phyloP scores from a whole-genome alignment of 1,140 invertebrate species.

The Sarcophaga bullata region DNA sequence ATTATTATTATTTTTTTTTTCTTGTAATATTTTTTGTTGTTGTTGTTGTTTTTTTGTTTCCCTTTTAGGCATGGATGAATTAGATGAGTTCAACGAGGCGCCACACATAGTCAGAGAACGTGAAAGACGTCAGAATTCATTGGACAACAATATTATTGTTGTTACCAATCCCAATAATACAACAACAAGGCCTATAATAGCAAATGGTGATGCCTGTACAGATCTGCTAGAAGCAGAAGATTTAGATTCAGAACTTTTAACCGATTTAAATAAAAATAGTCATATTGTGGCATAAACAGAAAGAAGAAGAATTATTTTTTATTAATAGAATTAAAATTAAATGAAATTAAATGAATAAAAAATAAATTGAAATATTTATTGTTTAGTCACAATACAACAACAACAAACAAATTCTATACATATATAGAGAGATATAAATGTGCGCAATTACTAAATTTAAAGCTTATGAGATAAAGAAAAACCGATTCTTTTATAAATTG shows the following conservation, averaged over 20 bases:
- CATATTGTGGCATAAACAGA: slow-evolving; percentile 61
- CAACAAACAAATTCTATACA: background rate
- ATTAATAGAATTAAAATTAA: background rate
- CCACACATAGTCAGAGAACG: slow-evolving; percentile 72
- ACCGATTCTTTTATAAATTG: background rate
- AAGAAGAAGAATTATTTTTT: background rate
- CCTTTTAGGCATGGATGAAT: slow-evolving; percentile 80
- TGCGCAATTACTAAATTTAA: slow-evolving; percentile 36
- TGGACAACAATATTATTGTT: slow-evolving; percentile 53
- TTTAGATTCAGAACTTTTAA: slow-evolving; percentile 58
- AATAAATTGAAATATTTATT: background rate
- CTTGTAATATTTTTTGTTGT: no score
- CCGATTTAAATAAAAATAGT: slow-evolving; percentile 64
- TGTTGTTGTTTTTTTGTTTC: background rate
- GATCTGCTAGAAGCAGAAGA: slow-evolving; percentile 62
- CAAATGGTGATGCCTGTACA: slow-evolving; percentile 58
- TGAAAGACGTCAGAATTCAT: slow-evolving; percentile 58
- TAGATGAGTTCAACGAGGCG: slow-evolving; percentile 93
- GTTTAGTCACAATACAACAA: background rate
- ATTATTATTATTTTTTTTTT: no score
- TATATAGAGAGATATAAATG: background rate
- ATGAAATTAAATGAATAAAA: no score
- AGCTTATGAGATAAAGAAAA: slow-evolving; percentile 31
- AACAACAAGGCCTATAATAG: slow-evolving; percentile 54
- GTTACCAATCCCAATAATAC: slow-evolving; percentile 27